phyloP scores from a whole-genome alignment of 1,140 invertebrate species.

The Tyrophagus putrescentiae region DNA sequence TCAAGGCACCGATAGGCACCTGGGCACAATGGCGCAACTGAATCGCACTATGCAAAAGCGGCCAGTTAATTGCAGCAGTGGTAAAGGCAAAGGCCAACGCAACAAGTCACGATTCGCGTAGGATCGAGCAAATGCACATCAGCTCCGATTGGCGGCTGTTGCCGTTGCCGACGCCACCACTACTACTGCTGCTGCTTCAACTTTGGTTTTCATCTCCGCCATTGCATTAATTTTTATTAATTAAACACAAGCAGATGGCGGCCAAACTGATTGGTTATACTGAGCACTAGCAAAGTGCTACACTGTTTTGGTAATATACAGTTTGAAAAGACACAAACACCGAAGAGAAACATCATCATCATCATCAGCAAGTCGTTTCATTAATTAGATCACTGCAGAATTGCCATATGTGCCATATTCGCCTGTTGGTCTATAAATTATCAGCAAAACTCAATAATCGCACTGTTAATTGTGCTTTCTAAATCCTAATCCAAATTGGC shows the following conservation, averaged over 20 bases:
- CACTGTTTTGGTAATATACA: no score
- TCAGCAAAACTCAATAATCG: no score
- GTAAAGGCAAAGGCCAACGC: no score
- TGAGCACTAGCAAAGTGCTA: no score
- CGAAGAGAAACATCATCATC: no score
- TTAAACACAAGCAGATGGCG: neutral
- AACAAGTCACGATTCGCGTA: slow-evolving; percentile 18
- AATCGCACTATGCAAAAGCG: slow-evolving; percentile 7
- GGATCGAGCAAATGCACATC: neutral
- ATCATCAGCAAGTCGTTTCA: no score
- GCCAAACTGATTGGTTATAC: no score
- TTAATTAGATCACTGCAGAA: slow-evolving; percentile 6
- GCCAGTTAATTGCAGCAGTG: neutral
- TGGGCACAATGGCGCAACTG: neutral
- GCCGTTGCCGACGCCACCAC: neutral
- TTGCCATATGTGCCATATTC: neutral
- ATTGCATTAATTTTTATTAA: slow-evolving; percentile 15
- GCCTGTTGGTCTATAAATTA: no score
- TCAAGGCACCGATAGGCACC: slow-evolving; percentile 1
- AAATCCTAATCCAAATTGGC: slow-evolving; percentile 5
- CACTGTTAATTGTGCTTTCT: no score
- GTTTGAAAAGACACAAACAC: no score
- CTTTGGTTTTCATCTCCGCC: no score
- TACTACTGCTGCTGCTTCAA: no score
- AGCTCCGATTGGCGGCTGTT: neutral